phyloP scores from a whole-genome alignment of 2,797 vertebrate genomes.

The Psittacula echo region DNA sequence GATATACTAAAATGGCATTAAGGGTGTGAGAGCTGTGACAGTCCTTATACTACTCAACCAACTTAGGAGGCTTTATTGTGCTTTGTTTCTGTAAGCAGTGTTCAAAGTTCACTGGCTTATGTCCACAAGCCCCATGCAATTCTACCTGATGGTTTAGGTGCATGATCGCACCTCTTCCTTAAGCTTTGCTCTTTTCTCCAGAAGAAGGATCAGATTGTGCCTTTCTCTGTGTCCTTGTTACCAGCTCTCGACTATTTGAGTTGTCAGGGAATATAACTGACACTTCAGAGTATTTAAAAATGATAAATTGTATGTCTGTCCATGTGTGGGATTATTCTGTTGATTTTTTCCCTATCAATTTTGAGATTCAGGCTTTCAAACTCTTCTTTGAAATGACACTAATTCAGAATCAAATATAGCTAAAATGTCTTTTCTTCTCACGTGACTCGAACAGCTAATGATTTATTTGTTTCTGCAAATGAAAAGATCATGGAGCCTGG shows the following conservation, averaged over 20 bases:
- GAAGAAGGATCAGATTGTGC: neutral
- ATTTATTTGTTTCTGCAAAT: neutral
- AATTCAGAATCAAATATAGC: neutral
- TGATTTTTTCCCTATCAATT: neutral
- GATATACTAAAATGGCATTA: accelerated
- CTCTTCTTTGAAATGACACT: neutral
- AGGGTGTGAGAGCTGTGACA: neutral
- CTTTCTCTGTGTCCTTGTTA: neutral
- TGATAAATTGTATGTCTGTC: neutral
- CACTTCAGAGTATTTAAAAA: neutral
- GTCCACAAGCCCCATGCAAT: accelerated
- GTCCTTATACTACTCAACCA: accelerated
- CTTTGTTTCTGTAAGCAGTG: accelerated
- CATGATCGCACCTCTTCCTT: accelerated
- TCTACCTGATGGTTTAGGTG: neutral
- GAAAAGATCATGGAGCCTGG: neutral
- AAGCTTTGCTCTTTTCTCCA: neutral
- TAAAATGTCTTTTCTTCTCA: neutral
- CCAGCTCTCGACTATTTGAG: neutral
- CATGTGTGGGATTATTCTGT: neutral
- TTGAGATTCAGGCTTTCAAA: neutral
- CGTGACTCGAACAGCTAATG: accelerated
- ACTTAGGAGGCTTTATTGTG: neutral
- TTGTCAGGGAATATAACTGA: neutral
- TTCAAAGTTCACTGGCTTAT: neutral